phyloP scores from a whole-genome alignment of 2,888 invertebrate genomes.

The Metopia argyrocephala region DNA sequence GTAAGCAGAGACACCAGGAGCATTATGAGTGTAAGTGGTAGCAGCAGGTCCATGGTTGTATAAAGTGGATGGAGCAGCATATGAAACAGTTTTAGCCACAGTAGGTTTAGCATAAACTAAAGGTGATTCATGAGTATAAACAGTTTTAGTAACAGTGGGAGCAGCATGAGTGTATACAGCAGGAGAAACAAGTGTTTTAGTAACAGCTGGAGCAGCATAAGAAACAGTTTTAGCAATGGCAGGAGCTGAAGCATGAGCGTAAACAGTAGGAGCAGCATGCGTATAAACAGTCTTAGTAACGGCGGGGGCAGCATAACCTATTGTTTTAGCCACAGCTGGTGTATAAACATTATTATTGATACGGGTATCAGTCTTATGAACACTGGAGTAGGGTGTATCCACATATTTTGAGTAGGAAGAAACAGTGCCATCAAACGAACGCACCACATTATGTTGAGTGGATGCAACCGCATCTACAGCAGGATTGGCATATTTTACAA shows the following conservation, averaged over 20 bases:
- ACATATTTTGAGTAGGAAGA: conserved; percentile 82
- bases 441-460: conserved; percentile 81
- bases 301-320: conserved; percentile 66
- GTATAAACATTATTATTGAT: conserved; percentile 79
- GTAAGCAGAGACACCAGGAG: conserved; percentile 60
- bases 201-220: conserved; percentile 37
- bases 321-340: conserved; percentile 66
- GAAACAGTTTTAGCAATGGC: conserved; percentile 69
- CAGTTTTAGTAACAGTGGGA: conserved; percentile 72
- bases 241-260: conserved; percentile 51
- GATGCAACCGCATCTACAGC: conserved; percentile 75
- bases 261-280: conserved; percentile 44
- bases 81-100: conserved; percentile 66
- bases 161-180: conserved; percentile 64
- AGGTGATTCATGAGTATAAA: conserved; percentile 2
- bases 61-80: conserved; percentile 66
- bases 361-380: conserved; percentile 81
- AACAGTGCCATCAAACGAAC: conserved; percentile 81
- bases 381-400: conserved; percentile 82
- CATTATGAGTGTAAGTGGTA: conserved; percentile 56
- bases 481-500: conserved; percentile 73
- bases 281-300: conserved; percentile 66
- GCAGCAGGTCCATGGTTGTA: conserved; percentile 67
- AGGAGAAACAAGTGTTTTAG: conserved; percentile 70
- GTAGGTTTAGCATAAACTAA: conserved; percentile 69